Conservation (phyloP, 2,888 invertebrate species). For the Cosmia pyralina region DNA sequence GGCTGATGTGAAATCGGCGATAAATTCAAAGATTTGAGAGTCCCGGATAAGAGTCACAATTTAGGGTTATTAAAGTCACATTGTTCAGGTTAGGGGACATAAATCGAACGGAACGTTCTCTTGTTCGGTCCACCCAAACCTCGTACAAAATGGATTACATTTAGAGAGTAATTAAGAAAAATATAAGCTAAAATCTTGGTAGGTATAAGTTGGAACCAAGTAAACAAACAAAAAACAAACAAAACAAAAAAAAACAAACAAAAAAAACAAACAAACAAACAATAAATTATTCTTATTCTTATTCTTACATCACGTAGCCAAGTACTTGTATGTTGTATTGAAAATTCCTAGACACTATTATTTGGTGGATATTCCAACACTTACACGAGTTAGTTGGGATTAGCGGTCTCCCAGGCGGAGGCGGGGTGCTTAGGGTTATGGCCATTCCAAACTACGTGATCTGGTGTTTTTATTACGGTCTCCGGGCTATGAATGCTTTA, state of each 20-base stretch:
- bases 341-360: constrained; percentile 27
- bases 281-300: too few species aligned
- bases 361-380: constrained; percentile 38
- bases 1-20: constrained; percentile 19
- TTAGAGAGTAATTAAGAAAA: constrained; percentile 21
- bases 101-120: constrained; percentile 33
- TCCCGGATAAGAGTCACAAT: constrained; percentile 42
- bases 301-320: background rate
- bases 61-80: constrained; percentile 35
- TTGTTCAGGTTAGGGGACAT: constrained; percentile 38
- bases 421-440: constrained; percentile 62
- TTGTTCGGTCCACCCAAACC: constrained; percentile 26
- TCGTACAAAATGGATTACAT: constrained; percentile 29
- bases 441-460: constrained; percentile 75
- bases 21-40: constrained; percentile 22
- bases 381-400: constrained; percentile 58
- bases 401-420: constrained; percentile 53
- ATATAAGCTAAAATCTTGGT: background rate
- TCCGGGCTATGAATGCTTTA: constrained; percentile 63
- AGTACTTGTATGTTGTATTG: background rate
- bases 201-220: background rate
- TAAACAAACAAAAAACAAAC: too few species aligned
- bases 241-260: too few species aligned
- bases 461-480: constrained; percentile 72
- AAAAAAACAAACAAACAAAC: too few species aligned